phyloP scores from a whole-genome alignment of 2,113 vertebrate species.

The Marmota flaviventris region DNA sequence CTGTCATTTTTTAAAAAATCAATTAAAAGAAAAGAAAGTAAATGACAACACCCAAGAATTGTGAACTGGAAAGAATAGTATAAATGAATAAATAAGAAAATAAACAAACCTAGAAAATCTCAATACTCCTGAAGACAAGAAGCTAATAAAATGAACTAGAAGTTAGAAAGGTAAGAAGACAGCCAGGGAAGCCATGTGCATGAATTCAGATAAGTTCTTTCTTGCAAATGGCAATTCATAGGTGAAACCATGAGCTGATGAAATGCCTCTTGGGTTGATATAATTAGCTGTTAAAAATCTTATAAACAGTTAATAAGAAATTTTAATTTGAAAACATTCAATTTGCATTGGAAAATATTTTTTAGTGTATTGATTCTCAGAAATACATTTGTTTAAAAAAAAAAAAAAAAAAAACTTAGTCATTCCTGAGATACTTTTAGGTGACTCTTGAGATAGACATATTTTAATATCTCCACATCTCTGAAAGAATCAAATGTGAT shows the following conservation, averaged over 20 bases:
- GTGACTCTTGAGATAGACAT: background rate
- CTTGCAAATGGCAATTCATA: background rate
- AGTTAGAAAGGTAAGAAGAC: background rate
- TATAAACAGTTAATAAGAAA: background rate
- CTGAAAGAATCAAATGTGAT: background rate
- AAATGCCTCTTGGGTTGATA: background rate
- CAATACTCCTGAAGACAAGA: background rate
- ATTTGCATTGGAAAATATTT: constrained; percentile 24
- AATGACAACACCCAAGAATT: background rate
- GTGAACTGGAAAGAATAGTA: background rate
- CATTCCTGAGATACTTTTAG: background rate
- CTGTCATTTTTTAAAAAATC: too few species aligned
- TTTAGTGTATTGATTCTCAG: constrained; percentile 11
- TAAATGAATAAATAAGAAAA: background rate
- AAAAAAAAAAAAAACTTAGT: background rate
- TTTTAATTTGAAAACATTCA: background rate
- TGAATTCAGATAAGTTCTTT: background rate
- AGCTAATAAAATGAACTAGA: background rate
- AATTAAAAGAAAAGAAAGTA: too few species aligned
- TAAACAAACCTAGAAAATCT: background rate
- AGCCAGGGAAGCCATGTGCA: background rate
- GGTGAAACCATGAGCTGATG: background rate
- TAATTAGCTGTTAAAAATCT: constrained; percentile 9
- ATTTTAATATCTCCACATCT: constrained; percentile 23
- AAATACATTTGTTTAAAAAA: constrained; percentile 2